These are phyloP conservation scores for Bellardia pandia DNA, from an alignment of 2,888 invertebrate species.

Conservation along the genomic window DNA sequence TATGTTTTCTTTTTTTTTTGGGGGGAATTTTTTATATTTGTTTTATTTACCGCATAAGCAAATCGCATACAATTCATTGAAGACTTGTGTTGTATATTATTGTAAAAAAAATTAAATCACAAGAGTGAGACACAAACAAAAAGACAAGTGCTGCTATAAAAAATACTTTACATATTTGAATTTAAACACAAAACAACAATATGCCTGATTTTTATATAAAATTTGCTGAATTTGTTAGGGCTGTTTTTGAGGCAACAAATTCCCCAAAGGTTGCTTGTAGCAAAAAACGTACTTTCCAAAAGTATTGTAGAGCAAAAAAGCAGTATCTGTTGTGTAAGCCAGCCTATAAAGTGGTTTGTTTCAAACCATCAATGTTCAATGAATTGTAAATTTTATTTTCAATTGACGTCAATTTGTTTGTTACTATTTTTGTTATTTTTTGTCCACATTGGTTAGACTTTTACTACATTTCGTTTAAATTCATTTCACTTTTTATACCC, in stretches of 20 bases:
- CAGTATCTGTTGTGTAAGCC: conserved; percentile 51
- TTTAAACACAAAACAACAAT: conserved; percentile 22
- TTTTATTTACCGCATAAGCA: conserved; percentile 68
- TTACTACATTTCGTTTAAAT: conserved; percentile 35
- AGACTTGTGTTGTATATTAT: conserved; percentile 5
- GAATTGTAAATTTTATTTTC: conserved; percentile 78
- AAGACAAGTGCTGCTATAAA: conserved; percentile 12
- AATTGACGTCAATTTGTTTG: conserved; percentile 78
- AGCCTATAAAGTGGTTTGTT: conserved; percentile 66
- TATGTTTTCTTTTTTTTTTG: neutral
- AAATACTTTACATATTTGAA: conserved; percentile 21
- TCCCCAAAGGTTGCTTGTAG: conserved; percentile 49
- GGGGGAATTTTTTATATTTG: neutral
- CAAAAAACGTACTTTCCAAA: neutral
- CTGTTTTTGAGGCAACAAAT: conserved; percentile 1
- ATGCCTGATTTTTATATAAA: conserved; percentile 39
- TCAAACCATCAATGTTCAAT: conserved; percentile 76
- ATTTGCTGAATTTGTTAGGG: conserved; percentile 43
- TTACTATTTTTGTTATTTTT: conserved; percentile 20
- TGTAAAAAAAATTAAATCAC: conserved; percentile 26
- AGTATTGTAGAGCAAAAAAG: neutral
- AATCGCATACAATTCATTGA: conserved; percentile 44
- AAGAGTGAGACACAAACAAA: conserved; percentile 50
- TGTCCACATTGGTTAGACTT: conserved; percentile 36
- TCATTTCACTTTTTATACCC: conserved; percentile 47